Evolutionary conservation across 2,888 invertebrate genomes (phyloP).

Genomic region (Lithosia quadra): DNA sequence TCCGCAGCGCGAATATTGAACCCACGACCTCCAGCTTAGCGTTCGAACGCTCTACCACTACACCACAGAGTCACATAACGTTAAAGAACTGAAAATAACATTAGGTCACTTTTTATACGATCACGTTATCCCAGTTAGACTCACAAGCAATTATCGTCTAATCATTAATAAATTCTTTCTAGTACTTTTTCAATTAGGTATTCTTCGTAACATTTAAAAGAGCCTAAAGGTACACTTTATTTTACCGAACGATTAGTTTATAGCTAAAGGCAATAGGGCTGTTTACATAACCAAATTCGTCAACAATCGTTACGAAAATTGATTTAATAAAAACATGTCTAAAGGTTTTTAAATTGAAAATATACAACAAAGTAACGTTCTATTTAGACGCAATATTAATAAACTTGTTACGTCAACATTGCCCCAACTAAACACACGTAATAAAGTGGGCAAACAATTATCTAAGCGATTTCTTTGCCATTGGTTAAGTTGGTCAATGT

Average conservation of each 20-base stretch:
- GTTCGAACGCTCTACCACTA: too few species aligned
- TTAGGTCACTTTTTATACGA: neutral
- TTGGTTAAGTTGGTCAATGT: slow-evolving; percentile 10
- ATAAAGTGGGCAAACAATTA: slow-evolving; percentile 11
- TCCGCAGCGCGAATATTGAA: too few species aligned
- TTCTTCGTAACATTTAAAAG: neutral
- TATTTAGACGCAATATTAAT: slow-evolving; percentile 11
- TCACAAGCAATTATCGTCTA: too few species aligned
- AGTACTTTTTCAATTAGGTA: neutral
- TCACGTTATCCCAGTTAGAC: neutral
- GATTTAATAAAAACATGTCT: neutral
- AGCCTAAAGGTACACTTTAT: neutral
- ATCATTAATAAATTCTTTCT: neutral
- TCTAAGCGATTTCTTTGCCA: slow-evolving; percentile 15
- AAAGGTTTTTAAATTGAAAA: slow-evolving; percentile 10
- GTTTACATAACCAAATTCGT: neutral
- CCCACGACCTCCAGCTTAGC: too few species aligned
- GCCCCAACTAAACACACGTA: slow-evolving; percentile 11
- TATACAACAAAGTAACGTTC: slow-evolving; percentile 10
- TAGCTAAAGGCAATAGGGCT: neutral
- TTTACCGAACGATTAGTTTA: neutral
- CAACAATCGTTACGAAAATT: slow-evolving; percentile 6
- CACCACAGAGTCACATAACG: too few species aligned
- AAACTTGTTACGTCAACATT: slow-evolving; percentile 16
- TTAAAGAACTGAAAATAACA: too few species aligned